These are phyloP conservation scores for Zonotrichia leucophrys DNA, from an alignment of 2,113 vertebrate species.

Conservation along the genomic window DNA sequence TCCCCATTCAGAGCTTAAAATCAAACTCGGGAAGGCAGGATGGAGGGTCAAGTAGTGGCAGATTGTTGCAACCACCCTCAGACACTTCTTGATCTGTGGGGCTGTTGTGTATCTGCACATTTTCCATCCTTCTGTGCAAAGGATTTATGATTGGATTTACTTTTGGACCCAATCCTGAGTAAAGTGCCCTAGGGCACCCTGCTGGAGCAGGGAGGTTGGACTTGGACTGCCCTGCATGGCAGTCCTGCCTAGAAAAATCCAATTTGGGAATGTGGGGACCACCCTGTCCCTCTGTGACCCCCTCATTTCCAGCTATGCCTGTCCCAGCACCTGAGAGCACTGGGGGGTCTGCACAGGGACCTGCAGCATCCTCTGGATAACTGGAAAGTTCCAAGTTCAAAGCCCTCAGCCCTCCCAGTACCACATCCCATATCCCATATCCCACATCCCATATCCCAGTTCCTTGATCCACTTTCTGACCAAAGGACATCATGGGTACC, in stretches of 20 bases:
- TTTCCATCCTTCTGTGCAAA: background rate
- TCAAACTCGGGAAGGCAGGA: background rate
- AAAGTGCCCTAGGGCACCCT: background rate
- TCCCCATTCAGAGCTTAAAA: background rate
- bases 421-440: too few species aligned
- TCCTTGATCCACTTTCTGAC: too few species aligned
- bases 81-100: background rate
- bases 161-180: background rate
- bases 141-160: background rate
- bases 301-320: background rate
- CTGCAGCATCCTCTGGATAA: background rate
- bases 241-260: background rate
- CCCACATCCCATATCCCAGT: too few species aligned
- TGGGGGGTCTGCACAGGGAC: background rate
- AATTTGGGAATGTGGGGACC: background rate
- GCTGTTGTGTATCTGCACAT: background rate
- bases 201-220: background rate
- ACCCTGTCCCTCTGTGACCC: background rate
- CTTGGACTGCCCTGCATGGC: background rate
- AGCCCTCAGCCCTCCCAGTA: background rate
- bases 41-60: background rate
- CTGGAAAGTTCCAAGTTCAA: background rate
- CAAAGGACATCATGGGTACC: too few species aligned
- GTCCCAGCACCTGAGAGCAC: background rate
- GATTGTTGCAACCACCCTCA: background rate